phyloP scores from a whole-genome alignment of 2,113 vertebrate genomes.

The Sprattus sprattus region DNA sequence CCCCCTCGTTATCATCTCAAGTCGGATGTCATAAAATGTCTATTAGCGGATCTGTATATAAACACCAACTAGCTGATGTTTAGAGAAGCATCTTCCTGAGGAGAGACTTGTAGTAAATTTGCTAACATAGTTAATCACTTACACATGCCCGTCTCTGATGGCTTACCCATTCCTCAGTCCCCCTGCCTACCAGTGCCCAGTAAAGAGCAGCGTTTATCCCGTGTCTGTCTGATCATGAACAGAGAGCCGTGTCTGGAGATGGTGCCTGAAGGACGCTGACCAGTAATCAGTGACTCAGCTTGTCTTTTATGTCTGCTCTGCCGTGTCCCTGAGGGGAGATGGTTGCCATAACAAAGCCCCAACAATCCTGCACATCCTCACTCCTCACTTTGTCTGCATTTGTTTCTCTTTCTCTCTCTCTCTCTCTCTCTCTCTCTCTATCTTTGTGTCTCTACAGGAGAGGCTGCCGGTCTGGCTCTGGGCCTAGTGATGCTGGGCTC shows the following conservation, averaged over 20 bases:
- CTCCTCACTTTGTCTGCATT: not conserved
- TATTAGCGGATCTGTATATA: constrained; percentile 14
- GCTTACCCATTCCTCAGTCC: not conserved
- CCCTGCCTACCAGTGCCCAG: not conserved
- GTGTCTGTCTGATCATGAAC: not conserved
- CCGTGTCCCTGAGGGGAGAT: not conserved
- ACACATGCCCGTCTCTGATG: not conserved
- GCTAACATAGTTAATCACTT: constrained; percentile 13
- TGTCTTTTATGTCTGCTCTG: not conserved
- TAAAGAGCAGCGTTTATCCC: not conserved
- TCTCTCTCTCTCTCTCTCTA: not conserved
- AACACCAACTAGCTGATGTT: not conserved
- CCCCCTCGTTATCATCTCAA: not conserved
- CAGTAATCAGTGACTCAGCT: not conserved
- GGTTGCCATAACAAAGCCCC: not conserved
- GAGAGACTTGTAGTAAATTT: not conserved
- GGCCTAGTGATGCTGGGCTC: constrained; percentile 97
- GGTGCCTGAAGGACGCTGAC: not conserved
- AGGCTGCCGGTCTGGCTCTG: constrained; percentile 91
- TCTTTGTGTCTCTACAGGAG: constrained; percentile 70
- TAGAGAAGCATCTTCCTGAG: not conserved
- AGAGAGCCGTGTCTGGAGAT: not conserved
- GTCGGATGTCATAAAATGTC: constrained; percentile 5
- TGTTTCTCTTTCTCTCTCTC: not conserved
- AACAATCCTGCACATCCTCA: not conserved